Evolutionary conservation across 2,888 invertebrate genomes (phyloP), one percentile per base, ranked within the genome.

Genomic region (Drosophila percnosoma): DNA sequence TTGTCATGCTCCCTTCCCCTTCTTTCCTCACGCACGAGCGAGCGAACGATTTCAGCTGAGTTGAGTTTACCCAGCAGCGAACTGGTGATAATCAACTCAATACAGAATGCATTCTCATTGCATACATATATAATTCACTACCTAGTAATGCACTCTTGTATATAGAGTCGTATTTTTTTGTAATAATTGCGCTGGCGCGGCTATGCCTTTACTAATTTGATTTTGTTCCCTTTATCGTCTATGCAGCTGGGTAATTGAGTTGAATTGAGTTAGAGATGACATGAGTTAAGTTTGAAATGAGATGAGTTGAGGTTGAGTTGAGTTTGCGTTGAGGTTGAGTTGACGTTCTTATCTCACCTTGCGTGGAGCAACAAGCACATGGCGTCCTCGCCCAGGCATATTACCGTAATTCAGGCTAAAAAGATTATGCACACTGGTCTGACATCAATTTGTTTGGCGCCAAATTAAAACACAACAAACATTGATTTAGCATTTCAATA

Each of bases 351-450:
- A 78, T 78, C 77, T 48, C 42, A 40, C 33, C 27, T 63, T 34
- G 36, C 21, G 34, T 68, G 29, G 21, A 59, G 64, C 63, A 61
- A 59, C 66, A 59, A 57, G 29, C 21, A 62, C 65, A 69, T 52
- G 38, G 57, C 64, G 52, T 58, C 61, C 59, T 65, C 76, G 51
- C 27, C 33, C 54, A 71, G 51, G 54, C 67, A 60, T 64, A 33
- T 70, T 57, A 68, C 72, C 72, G 68, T 70, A 62, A 31, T 59
- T 42, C 52, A 54, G 31, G 58, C 29, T 34, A 49, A 55, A 38
- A 55, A 73, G 65, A 80, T 80, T 80, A 71, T 34, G 71, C 80
- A 77, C 80, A 80, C 40, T 76, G 77, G 54, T 45, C n/a, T 38
- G 10, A 27, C 5, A 2, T 15, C 5, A 27, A 40, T 52, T 62